Base-by-base conservation (phyloP, 2,113 vertebrate genomes). In the Platycercus adscitus region DNA sequence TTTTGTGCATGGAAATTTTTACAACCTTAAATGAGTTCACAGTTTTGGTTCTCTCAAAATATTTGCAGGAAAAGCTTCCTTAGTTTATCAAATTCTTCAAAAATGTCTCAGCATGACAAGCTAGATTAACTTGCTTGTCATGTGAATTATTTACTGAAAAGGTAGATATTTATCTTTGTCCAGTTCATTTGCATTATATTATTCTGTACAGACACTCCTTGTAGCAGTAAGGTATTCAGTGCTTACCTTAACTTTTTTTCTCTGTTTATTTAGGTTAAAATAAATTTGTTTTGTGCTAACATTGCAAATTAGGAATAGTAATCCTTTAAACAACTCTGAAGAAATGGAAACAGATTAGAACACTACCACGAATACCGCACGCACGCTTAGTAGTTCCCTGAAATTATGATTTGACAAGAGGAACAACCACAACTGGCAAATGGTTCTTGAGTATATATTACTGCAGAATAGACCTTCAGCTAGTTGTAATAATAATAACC, bases 321-420 rank as follows among this genome's bases (percentile, higher is more conserved):
- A 85, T 73, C 29, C 7, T 72, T 41, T 61, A 77, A 72, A 81
- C 4, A 29, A 55, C 61, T 69, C 35, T 43, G 39, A 76, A 71
- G 17, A 85, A 85, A 81, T 52, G 18, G 35, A 88, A 90, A 73
- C 25, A 29, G 35, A 71, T 79, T 46, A 64, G 46, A 93, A 46
- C 11, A 78, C 15, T 20, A 81, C 13, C 50, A 87, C 29, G 37
- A 84, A 49, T 75, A 29, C 7, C n/a, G 72, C 39, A 41, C 10
- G 64, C 8, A 75, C 29, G 24, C 17, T 83, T 68, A 76, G 43
- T 33, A 72, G 31, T 75, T 72, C 58, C 19, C 16, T 81, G 70
- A 94, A 83, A 90, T 88, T 88, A 75, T 10, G 7, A 70, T 88
- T 88, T 96, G 86, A 77, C 82, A 95, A 39, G 31, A 90, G 23